Evolutionary conservation across 2,113 vertebrate genomes (phyloP), one percentile per base, ranked within the genome.

Genomic region (Etheostoma cragini): DNA sequence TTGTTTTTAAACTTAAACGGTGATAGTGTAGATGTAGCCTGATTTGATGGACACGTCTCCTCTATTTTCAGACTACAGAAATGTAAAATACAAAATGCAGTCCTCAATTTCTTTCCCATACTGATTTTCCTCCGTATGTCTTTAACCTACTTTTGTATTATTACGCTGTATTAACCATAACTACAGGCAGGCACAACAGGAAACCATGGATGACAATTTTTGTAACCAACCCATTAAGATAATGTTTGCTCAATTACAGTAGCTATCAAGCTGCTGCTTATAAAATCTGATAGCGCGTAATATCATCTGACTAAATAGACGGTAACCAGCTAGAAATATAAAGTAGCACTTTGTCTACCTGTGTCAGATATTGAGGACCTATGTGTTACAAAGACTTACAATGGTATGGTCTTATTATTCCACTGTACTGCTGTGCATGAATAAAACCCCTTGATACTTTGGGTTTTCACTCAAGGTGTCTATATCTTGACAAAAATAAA

Each of bases 1-100:
- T 42, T 8, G 8, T 11, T 42, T 38, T 42, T 42, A 42, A 42
- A 10, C 35, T 38, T 10, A 38, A 38, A 42, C 38, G 8, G 8
- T 42, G 10, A 8, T 38, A 38, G 8, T 38, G 35, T 38, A 38
- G 35, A 10, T 38, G 35, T 38, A 38, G 35, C 57, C 50, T 72
- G 35, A 78, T 73, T 47, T 76, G 68, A 80, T 69, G 65, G 58
- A 75, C 61, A 69, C 38, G 45, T 72, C 33, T 75, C 65, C 72
- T 73, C 42, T 26, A 3, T 38, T 74, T 22, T 68, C 46, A 42
- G 72, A 64, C 35, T 11, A 66, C 22, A 83, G 67, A 82, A 64
- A 80, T 84, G 49, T 56, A 72, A 77, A 83, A 65, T 65, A 42
- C 10, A 72, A 77, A 83, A 65, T 65, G 47, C 10, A 13, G 61